Evolutionary conservation across 2,888 invertebrate species (phyloP), one percentile per base, ranked within the genome.

Genomic region (Aphodius granarius): DNA sequence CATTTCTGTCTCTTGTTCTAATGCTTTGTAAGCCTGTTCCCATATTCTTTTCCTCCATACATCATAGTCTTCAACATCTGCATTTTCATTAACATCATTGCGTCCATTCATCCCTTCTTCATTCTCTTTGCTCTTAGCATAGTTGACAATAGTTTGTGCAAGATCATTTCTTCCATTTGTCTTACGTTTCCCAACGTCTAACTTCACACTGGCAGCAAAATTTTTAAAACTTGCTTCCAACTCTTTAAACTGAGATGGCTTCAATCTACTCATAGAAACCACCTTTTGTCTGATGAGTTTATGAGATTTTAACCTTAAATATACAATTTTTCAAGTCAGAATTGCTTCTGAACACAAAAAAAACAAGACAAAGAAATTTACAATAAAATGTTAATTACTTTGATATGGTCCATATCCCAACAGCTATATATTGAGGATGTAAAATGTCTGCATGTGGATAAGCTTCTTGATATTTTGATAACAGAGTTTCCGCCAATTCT

Each of bases 371-470:
- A n/a, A n/a, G n/a, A n/a, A n/a, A n/a, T n/a, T n/a, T n/a, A n/a
- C n/a, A n/a, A n/a, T n/a, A n/a, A n/a, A n/a, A n/a, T n/a, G n/a
- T n/a, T 77, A 81, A 82, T 84, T 84, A 90, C 89, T 90, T 91
- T 85, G 92, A 91, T 20, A 92, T 91, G 78, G 91, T 90, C 82
- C 88, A 91, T 0, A 92, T 90, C 1, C 92, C 90, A 88, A 91
- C 91, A 70, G 91, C 89, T 0, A 89, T 88, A 86, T 92, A 92
- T 79, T 92, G 92, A 0, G 92, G 92, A 81, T 92, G 89, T 71
- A 86, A 88, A 18, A 90, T 82, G 82, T 92, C 83, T 81, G 91
- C 83, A 78, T 88, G 88, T 86, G 90, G 89, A 81, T 88, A 84
- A 78, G 88, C 89, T 74, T 89, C 83, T 62, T 84, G 86, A 80